Percentiles rank a stretch among this genome's conserved stretches.
phyloP scores from a whole-genome alignment of 1,140 invertebrate species.

The Sitodiplosis mosellana region DNA sequence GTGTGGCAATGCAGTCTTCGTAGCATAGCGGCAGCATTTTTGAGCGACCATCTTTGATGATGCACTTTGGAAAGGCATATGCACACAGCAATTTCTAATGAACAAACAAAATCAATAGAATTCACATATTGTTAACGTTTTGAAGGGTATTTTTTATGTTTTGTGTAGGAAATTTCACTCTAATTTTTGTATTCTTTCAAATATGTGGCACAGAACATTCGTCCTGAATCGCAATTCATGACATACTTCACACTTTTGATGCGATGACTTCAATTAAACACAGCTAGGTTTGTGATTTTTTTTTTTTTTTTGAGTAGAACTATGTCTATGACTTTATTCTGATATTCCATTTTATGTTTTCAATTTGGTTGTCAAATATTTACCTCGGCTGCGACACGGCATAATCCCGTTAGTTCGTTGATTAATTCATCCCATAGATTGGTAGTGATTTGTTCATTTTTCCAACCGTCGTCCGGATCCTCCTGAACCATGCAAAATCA shows the following conservation, averaged over 20 bases:
- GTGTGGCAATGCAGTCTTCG: constrained; percentile 82
- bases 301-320: too few species aligned
- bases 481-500: constrained; percentile 9
- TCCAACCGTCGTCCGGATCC: constrained; percentile 45
- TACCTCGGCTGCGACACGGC: constrained; percentile 67
- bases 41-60: constrained; percentile 32
- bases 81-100: constrained; percentile 65
- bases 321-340: too few species aligned
- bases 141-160: too few species aligned
- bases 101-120: constrained; percentile 2
- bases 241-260: too few species aligned
- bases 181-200: too few species aligned
- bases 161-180: too few species aligned
- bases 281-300: too few species aligned
- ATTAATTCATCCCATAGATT: constrained; percentile 75
- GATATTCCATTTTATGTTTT: too few species aligned
- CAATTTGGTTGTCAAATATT: constrained; percentile 6
- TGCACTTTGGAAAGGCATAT: constrained; percentile 81
- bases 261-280: not conserved
- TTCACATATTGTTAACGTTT: too few species aligned
- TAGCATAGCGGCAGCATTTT: constrained; percentile 59
- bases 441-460: constrained; percentile 68
- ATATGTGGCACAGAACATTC: too few species aligned
- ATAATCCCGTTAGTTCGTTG: constrained; percentile 54
- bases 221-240: too few species aligned